phyloP scores from a whole-genome alignment of 1,140 invertebrate species.

The Bombus confusus region DNA sequence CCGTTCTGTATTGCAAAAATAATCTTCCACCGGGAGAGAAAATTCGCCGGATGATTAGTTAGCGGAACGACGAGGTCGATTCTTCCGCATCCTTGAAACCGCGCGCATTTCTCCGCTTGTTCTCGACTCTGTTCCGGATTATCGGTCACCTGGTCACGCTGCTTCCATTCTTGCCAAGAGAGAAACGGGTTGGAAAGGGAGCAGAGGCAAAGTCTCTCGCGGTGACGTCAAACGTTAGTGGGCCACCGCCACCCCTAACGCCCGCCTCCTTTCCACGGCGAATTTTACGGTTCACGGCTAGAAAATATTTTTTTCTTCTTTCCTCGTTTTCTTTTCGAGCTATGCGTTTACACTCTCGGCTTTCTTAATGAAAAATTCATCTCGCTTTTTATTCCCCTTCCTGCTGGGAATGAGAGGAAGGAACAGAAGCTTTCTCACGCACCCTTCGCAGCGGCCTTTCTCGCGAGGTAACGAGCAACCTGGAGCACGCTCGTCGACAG shows the following conservation, averaged over 20 bases:
- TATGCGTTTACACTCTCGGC: constrained; percentile 46
- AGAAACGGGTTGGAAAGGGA: neutral
- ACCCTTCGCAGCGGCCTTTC: neutral
- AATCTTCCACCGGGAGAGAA: neutral
- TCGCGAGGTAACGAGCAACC: constrained; percentile 66
- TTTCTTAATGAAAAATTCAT: constrained; percentile 50
- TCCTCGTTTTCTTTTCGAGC: neutral
- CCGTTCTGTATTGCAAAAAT: neutral
- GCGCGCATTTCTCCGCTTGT: neutral
- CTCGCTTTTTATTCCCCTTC: neutral
- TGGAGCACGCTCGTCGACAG: constrained; percentile 45
- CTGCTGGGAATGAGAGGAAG: too few species aligned
- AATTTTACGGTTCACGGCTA: constrained; percentile 28
- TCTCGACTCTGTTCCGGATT: neutral
- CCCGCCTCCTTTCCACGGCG: neutral
- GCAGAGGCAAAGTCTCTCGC: neutral
- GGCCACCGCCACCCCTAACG: neutral
- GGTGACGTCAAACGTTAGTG: constrained; percentile 37
- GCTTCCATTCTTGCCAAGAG: constrained; percentile 9
- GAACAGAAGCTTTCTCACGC: neutral
- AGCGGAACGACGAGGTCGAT: neutral
- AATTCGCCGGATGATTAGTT: neutral
- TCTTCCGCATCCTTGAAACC: constrained; percentile 23
- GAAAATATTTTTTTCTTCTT: neutral
- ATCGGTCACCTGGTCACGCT: constrained; percentile 26